Conservation (phyloP, 2,888 invertebrate species). For the Agrotis ipsilon region DNA sequence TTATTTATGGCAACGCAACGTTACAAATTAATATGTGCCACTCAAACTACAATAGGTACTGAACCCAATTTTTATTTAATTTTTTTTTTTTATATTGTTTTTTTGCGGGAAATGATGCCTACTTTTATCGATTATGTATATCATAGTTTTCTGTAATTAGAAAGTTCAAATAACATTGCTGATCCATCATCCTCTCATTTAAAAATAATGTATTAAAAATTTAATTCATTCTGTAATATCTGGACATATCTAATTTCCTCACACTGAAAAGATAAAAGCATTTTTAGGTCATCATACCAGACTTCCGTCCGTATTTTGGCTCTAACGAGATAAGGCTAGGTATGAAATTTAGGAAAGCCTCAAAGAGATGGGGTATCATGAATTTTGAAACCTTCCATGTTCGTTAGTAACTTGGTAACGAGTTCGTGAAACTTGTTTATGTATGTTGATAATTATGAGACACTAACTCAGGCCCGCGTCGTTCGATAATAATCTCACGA, state of each 20-base stretch:
- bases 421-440: not conserved
- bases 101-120: too few relatives aligned
- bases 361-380: conserved; percentile 28
- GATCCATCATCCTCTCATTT: too few relatives aligned
- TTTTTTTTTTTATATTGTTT: too few relatives aligned
- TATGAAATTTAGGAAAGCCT: conserved; percentile 9
- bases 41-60: too few relatives aligned
- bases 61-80: too few relatives aligned
- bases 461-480: too few relatives aligned
- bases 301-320: conserved; percentile 17
- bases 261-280: conserved; percentile 23
- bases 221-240: not conserved
- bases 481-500: too few relatives aligned
- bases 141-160: too few relatives aligned
- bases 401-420: not conserved
- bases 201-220: not conserved
- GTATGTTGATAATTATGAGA: not conserved
- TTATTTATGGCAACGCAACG: too few relatives aligned
- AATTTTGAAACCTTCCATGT: conserved; percentile 22
- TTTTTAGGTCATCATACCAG: conserved; percentile 29
- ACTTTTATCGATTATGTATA: too few relatives aligned
- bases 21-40: too few relatives aligned
- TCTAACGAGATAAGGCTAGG: conserved; percentile 23
- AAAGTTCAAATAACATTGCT: too few relatives aligned
- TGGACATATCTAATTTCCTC: conserved; percentile 16